Evolutionary conservation across 2,797 vertebrate genomes (phyloP).

Genomic region (Helostoma temminkii): DNA sequence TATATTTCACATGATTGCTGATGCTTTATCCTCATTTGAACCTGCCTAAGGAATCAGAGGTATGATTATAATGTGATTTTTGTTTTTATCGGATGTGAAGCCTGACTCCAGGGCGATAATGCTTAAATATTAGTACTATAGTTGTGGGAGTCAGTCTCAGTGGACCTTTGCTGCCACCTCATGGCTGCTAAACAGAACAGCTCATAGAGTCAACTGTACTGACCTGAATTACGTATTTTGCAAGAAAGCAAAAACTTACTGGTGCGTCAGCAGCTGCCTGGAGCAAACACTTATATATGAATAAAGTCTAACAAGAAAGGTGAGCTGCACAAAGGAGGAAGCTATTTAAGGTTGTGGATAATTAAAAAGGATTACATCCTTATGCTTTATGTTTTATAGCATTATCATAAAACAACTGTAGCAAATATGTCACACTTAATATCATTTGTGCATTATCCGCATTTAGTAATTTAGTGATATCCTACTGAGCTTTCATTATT

Average conservation of each 20-base stretch:
- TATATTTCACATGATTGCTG: neutral
- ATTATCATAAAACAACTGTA: no score
- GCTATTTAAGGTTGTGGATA: no score
- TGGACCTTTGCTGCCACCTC: slow-evolving; percentile 66
- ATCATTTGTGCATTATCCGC: neutral
- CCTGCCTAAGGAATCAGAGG: neutral
- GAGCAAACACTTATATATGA: no score
- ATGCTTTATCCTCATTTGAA: slow-evolving; percentile 14
- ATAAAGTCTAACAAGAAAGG: slow-evolving; percentile 6
- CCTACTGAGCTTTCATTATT: neutral
- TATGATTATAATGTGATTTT: neutral
- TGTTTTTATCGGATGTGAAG: slow-evolving; percentile 27
- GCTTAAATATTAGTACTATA: no score
- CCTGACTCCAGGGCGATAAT: neutral
- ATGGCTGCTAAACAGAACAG: slow-evolving; percentile 33
- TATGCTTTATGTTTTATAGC: no score
- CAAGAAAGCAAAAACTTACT: slow-evolving; percentile 1
- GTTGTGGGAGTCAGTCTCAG: neutral
- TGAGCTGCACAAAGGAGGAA: slow-evolving; percentile 6
- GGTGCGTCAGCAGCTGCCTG: slow-evolving; percentile 45
- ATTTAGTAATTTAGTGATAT: neutral
- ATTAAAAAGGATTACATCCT: neutral
- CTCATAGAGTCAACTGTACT: neutral
- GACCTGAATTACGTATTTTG: slow-evolving; percentile 53
- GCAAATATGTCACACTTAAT: neutral